Percentiles rank a stretch among this genome's conserved stretches.
Conservation (phyloP, 2,888 invertebrate species). For the Keiferia lycopersicella region DNA sequence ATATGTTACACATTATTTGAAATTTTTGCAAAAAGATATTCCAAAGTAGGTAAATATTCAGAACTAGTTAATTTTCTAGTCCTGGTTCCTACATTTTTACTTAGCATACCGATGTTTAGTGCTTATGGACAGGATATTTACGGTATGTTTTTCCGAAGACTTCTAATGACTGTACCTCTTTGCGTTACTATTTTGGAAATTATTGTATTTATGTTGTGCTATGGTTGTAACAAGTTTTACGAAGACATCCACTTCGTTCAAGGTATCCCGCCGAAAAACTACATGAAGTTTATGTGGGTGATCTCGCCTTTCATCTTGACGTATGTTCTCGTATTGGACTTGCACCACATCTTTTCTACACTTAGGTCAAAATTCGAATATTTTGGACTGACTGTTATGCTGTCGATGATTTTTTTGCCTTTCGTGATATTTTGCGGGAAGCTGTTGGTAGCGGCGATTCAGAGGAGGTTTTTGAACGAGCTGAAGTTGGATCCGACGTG, state of each 20-base stretch:
- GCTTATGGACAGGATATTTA: slow-evolving; percentile 44
- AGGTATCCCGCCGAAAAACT: slow-evolving; percentile 58
- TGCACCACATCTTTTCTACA: slow-evolving; percentile 23
- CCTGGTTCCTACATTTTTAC: slow-evolving; percentile 45
- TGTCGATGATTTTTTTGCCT: slow-evolving; percentile 27
- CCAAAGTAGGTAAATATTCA: slow-evolving; percentile 48
- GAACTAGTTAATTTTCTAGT: slow-evolving; percentile 47
- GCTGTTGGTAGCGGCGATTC: slow-evolving; percentile 45
- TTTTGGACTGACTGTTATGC: slow-evolving; percentile 39
- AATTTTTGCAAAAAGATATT: slow-evolving; percentile 42
- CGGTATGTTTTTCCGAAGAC: slow-evolving; percentile 40
- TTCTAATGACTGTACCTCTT: slow-evolving; percentile 41
- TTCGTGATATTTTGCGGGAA: slow-evolving; percentile 34
- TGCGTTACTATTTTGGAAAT: slow-evolving; percentile 52
- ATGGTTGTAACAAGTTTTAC: slow-evolving; percentile 62
- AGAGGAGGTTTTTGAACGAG: slow-evolving; percentile 39
- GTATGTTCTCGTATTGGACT: slow-evolving; percentile 48
- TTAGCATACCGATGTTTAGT: slow-evolving; percentile 56
- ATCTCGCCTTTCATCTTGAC: slow-evolving; percentile 42
- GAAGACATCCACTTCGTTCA: slow-evolving; percentile 77
- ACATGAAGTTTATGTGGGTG: slow-evolving; percentile 57
- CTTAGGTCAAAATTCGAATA: slow-evolving; percentile 21
- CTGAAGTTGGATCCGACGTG: slow-evolving; percentile 54
- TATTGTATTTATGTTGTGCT: slow-evolving; percentile 61
- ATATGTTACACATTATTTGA: slow-evolving; percentile 51